phyloP scores from a whole-genome alignment of 1,140 invertebrate species.

The Aphis craccivora region DNA sequence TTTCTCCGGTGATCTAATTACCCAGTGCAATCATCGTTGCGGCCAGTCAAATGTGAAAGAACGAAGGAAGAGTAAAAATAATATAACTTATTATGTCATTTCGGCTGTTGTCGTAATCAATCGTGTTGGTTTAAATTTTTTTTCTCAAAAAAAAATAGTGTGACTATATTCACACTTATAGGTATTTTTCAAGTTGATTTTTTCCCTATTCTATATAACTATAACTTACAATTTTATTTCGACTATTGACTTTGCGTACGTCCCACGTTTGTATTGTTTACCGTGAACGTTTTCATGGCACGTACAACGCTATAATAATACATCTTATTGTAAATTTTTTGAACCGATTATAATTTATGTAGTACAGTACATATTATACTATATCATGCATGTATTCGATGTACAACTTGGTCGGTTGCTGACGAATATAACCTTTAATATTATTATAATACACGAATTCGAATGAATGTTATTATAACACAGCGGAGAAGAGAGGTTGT shows the following conservation, averaged over 20 bases:
- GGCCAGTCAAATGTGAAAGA: neutral
- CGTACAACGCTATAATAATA: neutral
- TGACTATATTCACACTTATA: neutral
- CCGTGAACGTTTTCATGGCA: neutral
- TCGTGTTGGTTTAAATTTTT: neutral
- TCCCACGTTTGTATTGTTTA: neutral
- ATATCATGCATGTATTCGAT: neutral
- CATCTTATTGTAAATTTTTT: neutral
- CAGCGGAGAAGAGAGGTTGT: neutral
- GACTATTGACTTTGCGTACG: neutral
- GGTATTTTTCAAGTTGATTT: neutral
- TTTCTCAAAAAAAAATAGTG: too few species aligned
- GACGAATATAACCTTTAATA: neutral
- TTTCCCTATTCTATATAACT: neutral
- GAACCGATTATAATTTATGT: constrained; percentile 14
- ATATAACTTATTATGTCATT: constrained; percentile 35
- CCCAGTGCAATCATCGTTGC: neutral
- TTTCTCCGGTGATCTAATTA: constrained; percentile 50
- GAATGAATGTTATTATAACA: neutral
- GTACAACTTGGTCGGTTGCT: neutral
- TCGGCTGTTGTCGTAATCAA: neutral
- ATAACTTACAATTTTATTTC: neutral
- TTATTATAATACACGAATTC: neutral
- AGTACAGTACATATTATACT: neutral
- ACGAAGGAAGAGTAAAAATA: constrained; percentile 5